Evolutionary conservation across 2,113 vertebrate genomes (phyloP).

Genomic region (Sphaerodactylus townsendi): DNA sequence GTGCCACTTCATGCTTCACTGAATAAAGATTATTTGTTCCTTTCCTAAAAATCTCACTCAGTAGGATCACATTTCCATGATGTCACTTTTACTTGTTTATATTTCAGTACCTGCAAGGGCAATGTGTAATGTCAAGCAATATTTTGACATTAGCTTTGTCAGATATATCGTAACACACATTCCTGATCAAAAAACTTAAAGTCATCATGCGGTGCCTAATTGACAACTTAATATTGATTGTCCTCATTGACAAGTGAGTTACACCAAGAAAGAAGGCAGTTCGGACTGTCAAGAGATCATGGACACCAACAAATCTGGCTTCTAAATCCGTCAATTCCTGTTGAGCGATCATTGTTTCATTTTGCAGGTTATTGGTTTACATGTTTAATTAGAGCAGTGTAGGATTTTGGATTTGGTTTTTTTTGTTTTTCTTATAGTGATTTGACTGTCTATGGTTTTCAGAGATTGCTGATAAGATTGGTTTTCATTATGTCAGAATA

Average conservation of each 20-base stretch:
- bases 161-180: too few relatives aligned
- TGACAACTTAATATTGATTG: background rate
- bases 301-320: too few relatives aligned
- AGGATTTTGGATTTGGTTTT: too few relatives aligned
- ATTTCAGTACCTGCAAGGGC: too few relatives aligned
- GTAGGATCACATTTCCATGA: background rate
- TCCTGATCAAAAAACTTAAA: too few relatives aligned
- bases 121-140: background rate
- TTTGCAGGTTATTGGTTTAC: too few relatives aligned
- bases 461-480: slow-evolving; percentile 40
- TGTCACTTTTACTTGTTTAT: background rate
- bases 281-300: background rate
- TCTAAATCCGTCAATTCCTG: too few relatives aligned
- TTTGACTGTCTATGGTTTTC: slow-evolving; percentile 33
- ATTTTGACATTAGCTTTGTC: too few relatives aligned
- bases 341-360: too few relatives aligned
- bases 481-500: slow-evolving; percentile 15
- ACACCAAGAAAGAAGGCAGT: background rate
- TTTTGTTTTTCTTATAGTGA: background rate
- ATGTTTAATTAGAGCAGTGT: background rate
- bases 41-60: background rate
- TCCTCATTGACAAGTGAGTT: background rate
- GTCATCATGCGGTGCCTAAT: too few relatives aligned
- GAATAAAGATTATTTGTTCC: background rate
- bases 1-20: background rate